These are phyloP conservation scores for Scaptomyza montana DNA, from an alignment of 1,140 invertebrate species.

Conservation along the genomic window DNA sequence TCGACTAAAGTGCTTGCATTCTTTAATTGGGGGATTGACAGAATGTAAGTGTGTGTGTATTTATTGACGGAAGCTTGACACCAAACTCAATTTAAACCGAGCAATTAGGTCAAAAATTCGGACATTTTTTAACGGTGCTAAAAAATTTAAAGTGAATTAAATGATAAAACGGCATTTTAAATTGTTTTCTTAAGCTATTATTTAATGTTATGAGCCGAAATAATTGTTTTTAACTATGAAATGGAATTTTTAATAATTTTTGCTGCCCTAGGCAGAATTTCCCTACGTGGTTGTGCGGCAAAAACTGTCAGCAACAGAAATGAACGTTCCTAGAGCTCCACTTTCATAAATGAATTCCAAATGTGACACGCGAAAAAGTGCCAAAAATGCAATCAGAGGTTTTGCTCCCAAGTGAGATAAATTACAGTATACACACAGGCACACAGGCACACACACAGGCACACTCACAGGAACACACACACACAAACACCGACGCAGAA, in stretches of 20 bases:
- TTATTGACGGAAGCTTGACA: background rate
- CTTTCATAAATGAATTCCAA: constrained; percentile 23
- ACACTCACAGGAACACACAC: too few relatives aligned
- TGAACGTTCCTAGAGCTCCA: constrained; percentile 5
- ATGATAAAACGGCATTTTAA: too few relatives aligned
- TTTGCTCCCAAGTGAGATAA: constrained; percentile 60
- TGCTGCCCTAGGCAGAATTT: background rate
- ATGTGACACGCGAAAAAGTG: constrained; percentile 45
- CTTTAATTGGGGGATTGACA: background rate
- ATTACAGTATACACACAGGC: constrained; percentile 52
- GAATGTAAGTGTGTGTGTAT: background rate
- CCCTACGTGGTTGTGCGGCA: constrained; percentile 11
- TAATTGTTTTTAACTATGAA: too few relatives aligned
- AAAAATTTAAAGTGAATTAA: background rate
- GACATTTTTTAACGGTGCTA: background rate
- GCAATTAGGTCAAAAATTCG: background rate
- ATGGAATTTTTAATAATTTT: background rate
- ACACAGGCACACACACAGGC: constrained; percentile 17
- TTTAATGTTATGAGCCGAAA: too few relatives aligned
- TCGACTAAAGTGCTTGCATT: constrained; percentile 5
- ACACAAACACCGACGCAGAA: constrained; percentile 1
- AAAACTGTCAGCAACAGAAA: constrained; percentile 55
- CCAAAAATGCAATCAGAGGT: constrained; percentile 72
- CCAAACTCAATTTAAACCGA: constrained; percentile 20
- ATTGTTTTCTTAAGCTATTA: too few relatives aligned